These are phyloP conservation scores for Lordiphosa fenestrarum DNA, from an alignment of 2,888 invertebrate genomes.

Conservation along the genomic window DNA sequence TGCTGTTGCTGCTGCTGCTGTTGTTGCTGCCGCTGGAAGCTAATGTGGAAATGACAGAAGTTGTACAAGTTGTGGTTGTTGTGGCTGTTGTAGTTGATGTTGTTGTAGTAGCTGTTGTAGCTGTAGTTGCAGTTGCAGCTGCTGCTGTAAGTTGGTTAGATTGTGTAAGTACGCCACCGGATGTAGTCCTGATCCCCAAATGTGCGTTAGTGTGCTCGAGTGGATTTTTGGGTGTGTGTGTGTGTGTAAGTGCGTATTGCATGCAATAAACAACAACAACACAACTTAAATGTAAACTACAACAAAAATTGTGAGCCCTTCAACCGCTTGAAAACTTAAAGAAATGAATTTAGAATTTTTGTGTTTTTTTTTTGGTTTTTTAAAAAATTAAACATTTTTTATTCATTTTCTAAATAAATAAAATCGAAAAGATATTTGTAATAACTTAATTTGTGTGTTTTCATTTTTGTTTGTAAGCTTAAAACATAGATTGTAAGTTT, in stretches of 20 bases:
- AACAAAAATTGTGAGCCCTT: conserved; percentile 10
- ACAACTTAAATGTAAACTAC: conserved; percentile 19
- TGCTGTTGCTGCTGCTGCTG: conserved; percentile 45
- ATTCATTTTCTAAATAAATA: conserved; percentile 71
- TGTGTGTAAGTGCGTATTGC: conserved; percentile 18
- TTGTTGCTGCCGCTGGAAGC: conserved; percentile 54
- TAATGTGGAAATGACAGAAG: conserved; percentile 44
- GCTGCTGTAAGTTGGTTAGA: conserved; percentile 44
- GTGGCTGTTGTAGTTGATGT: conserved; percentile 28
- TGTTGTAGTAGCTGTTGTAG: conserved; percentile 20
- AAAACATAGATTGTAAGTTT: conserved; percentile 27
- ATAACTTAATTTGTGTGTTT: conserved; percentile 11
- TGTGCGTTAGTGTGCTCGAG: conserved; percentile 13
- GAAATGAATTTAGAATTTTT: conserved; percentile 52
- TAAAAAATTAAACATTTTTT: conserved; percentile 53
- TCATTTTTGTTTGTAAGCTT: conserved; percentile 5
- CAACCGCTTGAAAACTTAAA: conserved; percentile 22
- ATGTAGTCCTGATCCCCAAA: conserved; percentile 17
- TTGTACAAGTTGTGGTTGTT: conserved; percentile 36
- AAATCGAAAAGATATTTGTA: conserved; percentile 42
- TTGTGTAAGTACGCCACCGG: conserved; percentile 21
- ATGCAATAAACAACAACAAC: conserved; percentile 36
- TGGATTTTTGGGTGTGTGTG: conserved; percentile 25
- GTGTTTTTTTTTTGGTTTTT: conserved; percentile 29
- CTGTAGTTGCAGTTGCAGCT: conserved; percentile 38